Evolutionary conservation across 2,113 vertebrate species (phyloP).

Genomic region (Recurvirostra avosetta): DNA sequence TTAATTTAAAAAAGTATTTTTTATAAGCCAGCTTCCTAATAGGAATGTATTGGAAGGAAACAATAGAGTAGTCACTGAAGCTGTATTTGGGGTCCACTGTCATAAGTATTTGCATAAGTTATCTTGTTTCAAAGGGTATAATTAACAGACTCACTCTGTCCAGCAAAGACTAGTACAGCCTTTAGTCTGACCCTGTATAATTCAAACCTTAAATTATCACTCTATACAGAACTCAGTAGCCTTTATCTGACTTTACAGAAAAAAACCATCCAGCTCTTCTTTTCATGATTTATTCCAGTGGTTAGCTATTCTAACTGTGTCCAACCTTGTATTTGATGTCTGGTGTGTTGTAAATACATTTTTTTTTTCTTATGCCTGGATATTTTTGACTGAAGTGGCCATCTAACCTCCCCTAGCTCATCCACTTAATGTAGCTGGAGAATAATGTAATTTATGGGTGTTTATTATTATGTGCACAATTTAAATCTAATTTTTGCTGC

Average conservation of each 20-base stretch:
- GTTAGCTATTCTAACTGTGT: neutral
- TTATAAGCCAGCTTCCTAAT: neutral
- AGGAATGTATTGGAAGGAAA: neutral
- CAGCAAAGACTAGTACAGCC: neutral
- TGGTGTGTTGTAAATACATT: fast-evolving
- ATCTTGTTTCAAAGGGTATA: neutral
- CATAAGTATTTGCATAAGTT: neutral
- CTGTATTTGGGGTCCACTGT: neutral
- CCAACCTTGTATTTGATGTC: neutral
- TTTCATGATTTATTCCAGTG: neutral
- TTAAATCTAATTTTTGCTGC: neutral
- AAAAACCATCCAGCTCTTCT: fast-evolving
- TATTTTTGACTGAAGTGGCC: neutral
- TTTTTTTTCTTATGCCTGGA: neutral
- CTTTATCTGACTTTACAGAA: neutral
- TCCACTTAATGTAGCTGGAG: neutral
- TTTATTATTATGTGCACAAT: neutral
- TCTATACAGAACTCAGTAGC: neutral
- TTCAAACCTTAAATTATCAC: neutral
- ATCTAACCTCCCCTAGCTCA: neutral
- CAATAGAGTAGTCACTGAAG: neutral
- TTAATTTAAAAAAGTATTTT: neutral
- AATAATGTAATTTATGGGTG: fast-evolving
- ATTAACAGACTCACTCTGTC: neutral
- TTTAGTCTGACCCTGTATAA: neutral